Evolutionary conservation across 2,888 invertebrate genomes (phyloP), one percentile per base, ranked within the genome.

Genomic region (Agonopterix alstromeriana): DNA sequence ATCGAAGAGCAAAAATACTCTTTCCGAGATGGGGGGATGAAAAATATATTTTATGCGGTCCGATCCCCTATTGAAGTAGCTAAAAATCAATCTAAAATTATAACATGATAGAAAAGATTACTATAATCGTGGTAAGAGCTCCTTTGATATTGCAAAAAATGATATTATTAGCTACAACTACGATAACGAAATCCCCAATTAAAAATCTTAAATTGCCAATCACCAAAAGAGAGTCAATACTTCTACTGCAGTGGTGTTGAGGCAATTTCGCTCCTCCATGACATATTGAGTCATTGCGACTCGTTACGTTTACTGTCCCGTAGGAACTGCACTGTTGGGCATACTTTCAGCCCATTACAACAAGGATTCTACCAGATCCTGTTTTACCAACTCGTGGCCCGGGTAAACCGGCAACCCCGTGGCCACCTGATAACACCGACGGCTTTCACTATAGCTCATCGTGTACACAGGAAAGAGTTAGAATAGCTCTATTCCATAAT

Each of bases 171-270:
- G 2, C 17, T 14, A 17, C 3, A 17, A 17, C 3, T 3, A 17
- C 1, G 0, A 17, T 17, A 17, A 2, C 17, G 17, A 2, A 17
- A 3, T 3, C 2, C 14, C 1, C 14, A 14, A 14, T 14, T 2
- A 14, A 14, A 17, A 17, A 17, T 17, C 4, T 3, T 3, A 17
- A 17, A 3, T 17, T 2, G 3, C 4, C 4, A 4, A 17, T 4
- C 2, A 27, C 35, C 54, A 72, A 70, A 70, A 63, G 67, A 56
- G 63, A 72, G 72, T 72, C 72, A 56, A 61, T 61, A 56, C 12
- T 67, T 72, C 72, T 73, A 72, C 73, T 63, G 43, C 69, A 73
- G 73, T 67, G 63, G 61, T 38, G 65, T 59, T 63, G 72, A 69
- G 69, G 63, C 54, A 35, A 41, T 10, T 11, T 41, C 27, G 7